These are phyloP conservation scores for Gibbula magus DNA, from an alignment of 2,888 invertebrate genomes.

Conservation along the genomic window DNA sequence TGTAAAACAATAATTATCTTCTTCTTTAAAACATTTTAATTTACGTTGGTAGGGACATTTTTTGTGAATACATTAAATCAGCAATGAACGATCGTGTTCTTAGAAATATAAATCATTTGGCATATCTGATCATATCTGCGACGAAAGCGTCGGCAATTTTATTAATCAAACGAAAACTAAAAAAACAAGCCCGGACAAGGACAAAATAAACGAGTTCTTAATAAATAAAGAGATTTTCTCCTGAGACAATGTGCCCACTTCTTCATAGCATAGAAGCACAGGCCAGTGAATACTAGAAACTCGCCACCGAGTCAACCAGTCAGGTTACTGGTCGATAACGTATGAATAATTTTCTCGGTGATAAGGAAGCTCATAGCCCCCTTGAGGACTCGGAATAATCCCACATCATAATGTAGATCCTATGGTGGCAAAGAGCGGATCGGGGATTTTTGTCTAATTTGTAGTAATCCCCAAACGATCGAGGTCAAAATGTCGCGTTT, in stretches of 20 bases:
- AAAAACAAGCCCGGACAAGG: background rate
- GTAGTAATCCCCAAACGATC: background rate
- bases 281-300: too few species aligned
- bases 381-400: slow-evolving; percentile 9
- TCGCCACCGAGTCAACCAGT: background rate
- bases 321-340: background rate
- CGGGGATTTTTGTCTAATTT: slow-evolving; percentile 19
- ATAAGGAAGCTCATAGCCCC: slow-evolving; percentile 20
- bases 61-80: too few species aligned
- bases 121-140: too few species aligned
- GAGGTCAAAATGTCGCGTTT: slow-evolving; percentile 11
- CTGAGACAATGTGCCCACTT: background rate
- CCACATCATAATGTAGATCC: slow-evolving; percentile 16
- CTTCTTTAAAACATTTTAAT: too few species aligned
- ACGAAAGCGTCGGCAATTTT: too few species aligned
- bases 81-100: too few species aligned
- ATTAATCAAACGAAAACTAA: too few species aligned
- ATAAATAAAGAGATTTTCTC: slow-evolving; percentile 11
- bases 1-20: too few species aligned
- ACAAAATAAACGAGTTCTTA: background rate
- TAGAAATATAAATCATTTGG: too few species aligned
- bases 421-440: slow-evolving; percentile 7
- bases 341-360: slow-evolving; percentile 19
- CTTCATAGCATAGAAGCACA: too few species aligned
- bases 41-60: too few species aligned